A percentile compares a stretch with the other conserved stretches of the same genome.
These are phyloP conservation scores for Celastrina argiolus DNA, from an alignment of 2,888 invertebrate species.

Conservation along the genomic window DNA sequence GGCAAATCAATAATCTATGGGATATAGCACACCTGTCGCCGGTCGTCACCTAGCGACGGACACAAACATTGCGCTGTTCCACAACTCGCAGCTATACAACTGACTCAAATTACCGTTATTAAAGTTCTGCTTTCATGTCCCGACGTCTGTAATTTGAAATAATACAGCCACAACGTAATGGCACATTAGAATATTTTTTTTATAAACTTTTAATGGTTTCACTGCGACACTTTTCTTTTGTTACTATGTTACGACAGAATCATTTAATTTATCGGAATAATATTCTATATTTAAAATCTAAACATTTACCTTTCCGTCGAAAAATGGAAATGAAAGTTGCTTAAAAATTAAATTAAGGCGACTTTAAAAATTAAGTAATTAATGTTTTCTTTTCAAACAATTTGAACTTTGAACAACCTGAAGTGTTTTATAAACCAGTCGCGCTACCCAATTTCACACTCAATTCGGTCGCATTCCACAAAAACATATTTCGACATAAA, in stretches of 20 bases:
- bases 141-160: slow-evolving; percentile 3
- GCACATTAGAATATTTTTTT: not conserved
- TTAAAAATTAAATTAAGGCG: too few species aligned
- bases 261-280: too few species aligned
- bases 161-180: not conserved
- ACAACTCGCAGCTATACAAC: slow-evolving; percentile 13
- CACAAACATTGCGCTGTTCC: slow-evolving; percentile 49
- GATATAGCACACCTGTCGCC: slow-evolving; percentile 51
- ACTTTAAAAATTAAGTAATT: too few species aligned
- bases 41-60: slow-evolving; percentile 55
- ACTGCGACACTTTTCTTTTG: not conserved
- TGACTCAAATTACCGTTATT: slow-evolving; percentile 16
- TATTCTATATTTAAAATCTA: too few species aligned
- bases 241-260: too few species aligned
- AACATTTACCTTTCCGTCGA: too few species aligned
- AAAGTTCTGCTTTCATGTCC: slow-evolving; percentile 9
- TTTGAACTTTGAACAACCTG: too few species aligned
- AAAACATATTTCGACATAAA: slow-evolving; percentile 33
- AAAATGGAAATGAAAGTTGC: too few species aligned
- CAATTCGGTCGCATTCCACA: not conserved
- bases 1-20: slow-evolving; percentile 55
- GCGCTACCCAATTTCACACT: not conserved
- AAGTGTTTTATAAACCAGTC: too few species aligned
- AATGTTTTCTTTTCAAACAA: too few species aligned
- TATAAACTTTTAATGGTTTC: not conserved